Evolutionary conservation across 1,140 invertebrate genomes (phyloP).

Genomic region (Saxidomus purpurata): DNA sequence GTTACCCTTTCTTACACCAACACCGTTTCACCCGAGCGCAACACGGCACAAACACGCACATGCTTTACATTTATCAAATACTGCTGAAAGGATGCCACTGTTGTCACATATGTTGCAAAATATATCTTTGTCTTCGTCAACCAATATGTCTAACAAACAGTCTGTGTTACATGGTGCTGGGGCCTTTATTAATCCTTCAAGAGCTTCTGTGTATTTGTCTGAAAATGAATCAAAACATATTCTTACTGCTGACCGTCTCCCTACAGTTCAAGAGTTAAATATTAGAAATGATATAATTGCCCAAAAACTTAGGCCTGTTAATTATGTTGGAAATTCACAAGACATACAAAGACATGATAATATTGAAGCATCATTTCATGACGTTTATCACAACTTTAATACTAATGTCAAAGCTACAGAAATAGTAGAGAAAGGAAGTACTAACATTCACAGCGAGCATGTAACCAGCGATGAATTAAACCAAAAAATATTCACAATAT

Average conservation of each 20-base stretch:
- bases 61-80: conserved; percentile 6
- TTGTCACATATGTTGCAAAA: conserved; percentile 3
- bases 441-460: background rate
- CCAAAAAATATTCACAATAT: conserved; percentile 32
- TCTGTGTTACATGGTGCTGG: background rate
- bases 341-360: background rate
- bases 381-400: background rate
- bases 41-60: background rate
- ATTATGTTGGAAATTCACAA: background rate
- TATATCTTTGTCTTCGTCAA: background rate
- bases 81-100: background rate
- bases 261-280: background rate
- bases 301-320: background rate
- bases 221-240: background rate
- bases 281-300: background rate
- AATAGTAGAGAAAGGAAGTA: background rate
- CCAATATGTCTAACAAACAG: background rate
- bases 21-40: background rate
- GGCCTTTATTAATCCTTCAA: background rate
- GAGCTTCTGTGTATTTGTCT: background rate
- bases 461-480: background rate
- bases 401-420: background rate
- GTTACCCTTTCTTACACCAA: background rate
- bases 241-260: background rate
- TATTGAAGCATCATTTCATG: conserved; percentile 18